phyloP scores from a whole-genome alignment of 92 coral and sea anemone species.

The Chrysogorgia sp. region DNA sequence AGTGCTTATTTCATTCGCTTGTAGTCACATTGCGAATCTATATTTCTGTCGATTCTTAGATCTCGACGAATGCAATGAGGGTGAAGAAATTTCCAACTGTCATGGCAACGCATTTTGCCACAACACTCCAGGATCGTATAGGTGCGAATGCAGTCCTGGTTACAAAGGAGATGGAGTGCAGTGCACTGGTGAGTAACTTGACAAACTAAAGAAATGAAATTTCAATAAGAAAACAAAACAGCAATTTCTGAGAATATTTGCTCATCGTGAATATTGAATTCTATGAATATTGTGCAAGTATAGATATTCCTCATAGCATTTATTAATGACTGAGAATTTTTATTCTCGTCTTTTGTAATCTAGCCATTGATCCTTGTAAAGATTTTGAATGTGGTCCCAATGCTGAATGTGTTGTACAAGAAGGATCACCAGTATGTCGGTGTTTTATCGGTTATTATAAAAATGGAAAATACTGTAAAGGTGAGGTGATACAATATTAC shows the following conservation, averaged over 20 bases:
- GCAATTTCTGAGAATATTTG: no score
- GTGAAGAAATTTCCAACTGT: constrained; percentile 4
- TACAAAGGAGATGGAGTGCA: constrained; percentile 47
- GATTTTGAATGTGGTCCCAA: constrained; percentile 62
- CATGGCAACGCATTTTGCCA: constrained; percentile 24
- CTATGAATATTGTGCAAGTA: background rate
- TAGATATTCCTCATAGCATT: background rate
- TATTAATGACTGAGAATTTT: background rate
- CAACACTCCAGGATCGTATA: constrained; percentile 33
- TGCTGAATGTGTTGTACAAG: constrained; percentile 68
- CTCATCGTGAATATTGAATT: no score
- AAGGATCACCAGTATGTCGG: constrained; percentile 72
- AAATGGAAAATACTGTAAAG: constrained; percentile 22
- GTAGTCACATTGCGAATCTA: background rate
- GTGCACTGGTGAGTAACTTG: constrained; percentile 37
- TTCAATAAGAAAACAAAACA: no score
- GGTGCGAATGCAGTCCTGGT: constrained; percentile 22
- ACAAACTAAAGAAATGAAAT: background rate
- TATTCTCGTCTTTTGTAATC: background rate
- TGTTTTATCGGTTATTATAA: constrained; percentile 87
- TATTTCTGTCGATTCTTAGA: constrained; percentile 5
- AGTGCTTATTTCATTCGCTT: no score
- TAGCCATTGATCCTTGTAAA: constrained; percentile 71
- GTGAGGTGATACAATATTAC: background rate
- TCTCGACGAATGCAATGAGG: constrained; percentile 20